Conservation (phyloP, 2,888 invertebrate species). For the Mayetiola destructor region DNA sequence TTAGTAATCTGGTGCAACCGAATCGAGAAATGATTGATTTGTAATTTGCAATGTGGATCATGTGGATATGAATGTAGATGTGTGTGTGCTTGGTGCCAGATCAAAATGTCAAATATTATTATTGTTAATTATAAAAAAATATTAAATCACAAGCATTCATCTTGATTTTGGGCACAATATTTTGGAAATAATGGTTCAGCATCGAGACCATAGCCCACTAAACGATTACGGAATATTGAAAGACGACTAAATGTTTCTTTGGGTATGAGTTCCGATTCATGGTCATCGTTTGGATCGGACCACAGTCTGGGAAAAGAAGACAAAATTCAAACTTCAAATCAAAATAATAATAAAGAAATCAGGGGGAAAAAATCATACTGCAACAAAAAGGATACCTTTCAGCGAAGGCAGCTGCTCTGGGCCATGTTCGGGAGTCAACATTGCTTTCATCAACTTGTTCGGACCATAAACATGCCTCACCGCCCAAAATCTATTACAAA, state of each 20-base stretch:
- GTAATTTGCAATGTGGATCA: no score
- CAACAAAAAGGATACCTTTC: conserved; percentile 45
- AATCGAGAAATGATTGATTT: no score
- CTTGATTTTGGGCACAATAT: conserved; percentile 36
- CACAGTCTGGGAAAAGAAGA: conserved; percentile 25
- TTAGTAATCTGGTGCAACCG: no score
- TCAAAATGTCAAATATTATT: no score
- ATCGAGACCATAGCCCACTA: conserved; percentile 32
- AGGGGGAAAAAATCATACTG: neutral
- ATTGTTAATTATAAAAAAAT: no score
- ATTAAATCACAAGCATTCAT: conserved; percentile 35
- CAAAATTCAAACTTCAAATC: neutral
- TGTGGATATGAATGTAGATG: no score
- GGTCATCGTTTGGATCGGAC: conserved; percentile 34
- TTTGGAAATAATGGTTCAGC: conserved; percentile 36
- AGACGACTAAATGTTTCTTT: conserved; percentile 34
- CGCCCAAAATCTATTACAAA: conserved; percentile 40
- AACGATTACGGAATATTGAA: conserved; percentile 34
- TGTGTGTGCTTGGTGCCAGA: no score
- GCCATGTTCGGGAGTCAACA: conserved; percentile 69
- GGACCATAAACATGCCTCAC: conserved; percentile 72
- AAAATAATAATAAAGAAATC: neutral
- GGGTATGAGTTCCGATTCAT: conserved; percentile 29
- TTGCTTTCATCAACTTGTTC: conserved; percentile 64
- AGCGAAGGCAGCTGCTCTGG: conserved; percentile 63